Percentiles rank a stretch among this genome's conserved stretches.
phyloP scores from a whole-genome alignment of 2,888 invertebrate genomes.

The Tachystola acroxantha region DNA sequence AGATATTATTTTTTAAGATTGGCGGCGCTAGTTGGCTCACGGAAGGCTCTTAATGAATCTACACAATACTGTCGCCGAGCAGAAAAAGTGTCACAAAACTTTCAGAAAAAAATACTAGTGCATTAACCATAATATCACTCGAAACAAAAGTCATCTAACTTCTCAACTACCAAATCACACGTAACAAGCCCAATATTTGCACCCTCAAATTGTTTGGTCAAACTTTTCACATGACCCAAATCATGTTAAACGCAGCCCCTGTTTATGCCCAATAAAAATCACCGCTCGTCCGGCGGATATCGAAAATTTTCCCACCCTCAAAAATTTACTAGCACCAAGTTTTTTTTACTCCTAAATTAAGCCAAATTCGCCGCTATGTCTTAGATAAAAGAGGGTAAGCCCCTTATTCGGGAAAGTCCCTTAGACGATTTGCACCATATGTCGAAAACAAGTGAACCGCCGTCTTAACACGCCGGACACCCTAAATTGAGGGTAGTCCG shows the following conservation, averaged over 20 bases:
- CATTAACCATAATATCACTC: no score
- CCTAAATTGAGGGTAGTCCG: conserved; percentile 61
- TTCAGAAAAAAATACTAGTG: no score
- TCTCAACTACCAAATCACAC: conserved; percentile 40
- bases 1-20: no score
- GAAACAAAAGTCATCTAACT: conserved; percentile 25
- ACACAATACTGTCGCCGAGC: no score
- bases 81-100: no score
- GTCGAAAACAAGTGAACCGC: conserved; percentile 66
- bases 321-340: conserved; percentile 41
- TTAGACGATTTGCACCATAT: conserved; percentile 65
- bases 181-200: conserved; percentile 23
- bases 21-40: no score
- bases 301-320: conserved; percentile 63
- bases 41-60: no score
- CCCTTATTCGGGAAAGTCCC: no score
- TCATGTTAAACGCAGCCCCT: conserved; percentile 52
- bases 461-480: conserved; percentile 69
- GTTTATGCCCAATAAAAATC: conserved; percentile 71
- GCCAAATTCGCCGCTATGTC: conserved; percentile 19
- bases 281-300: conserved; percentile 68
- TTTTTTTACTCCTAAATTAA: conserved; percentile 15
- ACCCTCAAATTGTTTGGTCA: conserved; percentile 54
- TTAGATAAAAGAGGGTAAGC: no score
- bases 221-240: conserved; percentile 51